phyloP scores from a whole-genome alignment of 2,113 vertebrate genomes.

The Hippoglossus stenolepis region DNA sequence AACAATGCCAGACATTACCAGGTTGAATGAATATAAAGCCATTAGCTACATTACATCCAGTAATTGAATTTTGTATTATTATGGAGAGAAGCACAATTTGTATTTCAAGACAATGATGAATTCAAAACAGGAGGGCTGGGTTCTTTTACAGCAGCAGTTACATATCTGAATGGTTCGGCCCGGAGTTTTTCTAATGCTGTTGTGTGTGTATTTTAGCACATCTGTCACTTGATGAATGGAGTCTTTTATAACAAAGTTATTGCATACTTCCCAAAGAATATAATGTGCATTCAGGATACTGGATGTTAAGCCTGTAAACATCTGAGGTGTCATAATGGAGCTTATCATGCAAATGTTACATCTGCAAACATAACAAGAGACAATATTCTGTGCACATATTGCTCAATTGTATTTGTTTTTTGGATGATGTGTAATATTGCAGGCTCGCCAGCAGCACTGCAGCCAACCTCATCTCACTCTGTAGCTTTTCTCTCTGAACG shows the following conservation, averaged over 20 bases:
- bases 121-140: neutral
- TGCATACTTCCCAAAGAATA: constrained; percentile 1
- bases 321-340: neutral
- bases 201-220: neutral
- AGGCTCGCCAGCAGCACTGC: neutral
- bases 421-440: neutral
- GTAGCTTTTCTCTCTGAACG: neutral
- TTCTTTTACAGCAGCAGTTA: neutral
- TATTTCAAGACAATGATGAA: neutral
- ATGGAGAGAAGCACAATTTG: neutral
- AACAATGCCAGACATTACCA: neutral
- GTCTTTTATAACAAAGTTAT: neutral
- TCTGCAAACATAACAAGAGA: neutral
- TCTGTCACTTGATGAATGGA: neutral
- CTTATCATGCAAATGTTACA: constrained; percentile 8
- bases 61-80: constrained; percentile 5
- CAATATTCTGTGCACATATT: neutral
- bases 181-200: neutral
- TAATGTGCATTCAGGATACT: neutral
- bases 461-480: constrained; percentile 14
- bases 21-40: neutral
- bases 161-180: neutral
- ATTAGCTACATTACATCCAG: neutral
- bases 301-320: neutral
- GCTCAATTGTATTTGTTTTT: neutral